phyloP scores from a whole-genome alignment of 2,797 vertebrate genomes.

The Fistularia commersonii region DNA sequence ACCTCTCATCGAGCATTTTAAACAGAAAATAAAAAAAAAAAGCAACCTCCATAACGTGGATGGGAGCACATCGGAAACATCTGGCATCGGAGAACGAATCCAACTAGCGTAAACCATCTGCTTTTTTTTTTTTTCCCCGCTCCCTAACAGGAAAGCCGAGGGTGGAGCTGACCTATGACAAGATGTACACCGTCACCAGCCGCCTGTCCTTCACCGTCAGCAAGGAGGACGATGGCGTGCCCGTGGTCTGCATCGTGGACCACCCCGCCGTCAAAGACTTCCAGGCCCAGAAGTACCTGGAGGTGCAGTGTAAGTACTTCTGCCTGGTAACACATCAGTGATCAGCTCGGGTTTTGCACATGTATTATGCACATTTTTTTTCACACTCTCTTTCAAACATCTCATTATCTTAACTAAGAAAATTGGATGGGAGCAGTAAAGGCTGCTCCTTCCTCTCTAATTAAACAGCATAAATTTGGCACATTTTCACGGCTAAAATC shows the following conservation, averaged over 20 bases:
- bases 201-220: conserved; percentile 85
- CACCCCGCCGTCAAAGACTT: conserved; percentile 94
- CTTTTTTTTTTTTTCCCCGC: conserved; percentile 11
- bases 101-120: no score
- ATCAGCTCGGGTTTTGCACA: no score
- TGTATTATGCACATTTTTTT: no score
- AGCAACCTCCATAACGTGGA: no score
- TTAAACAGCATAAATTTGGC: conserved; percentile 46
- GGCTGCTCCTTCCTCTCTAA: conserved; percentile 33
- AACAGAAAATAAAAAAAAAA: no score
- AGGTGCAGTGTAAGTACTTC: conserved; percentile 93
- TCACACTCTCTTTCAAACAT: conserved; percentile 18
- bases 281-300: conserved; percentile 90
- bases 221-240: conserved; percentile 89
- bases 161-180: conserved; percentile 88
- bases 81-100: no score
- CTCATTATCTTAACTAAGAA: conserved; percentile 29
- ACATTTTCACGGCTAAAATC: conserved; percentile 23
- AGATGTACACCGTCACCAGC: conserved; percentile 94
- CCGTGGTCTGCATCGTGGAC: conserved; percentile 90
- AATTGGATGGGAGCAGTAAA: conserved; percentile 17
- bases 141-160: conserved; percentile 86
- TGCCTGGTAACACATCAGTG: no score
- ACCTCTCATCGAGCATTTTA: no score
- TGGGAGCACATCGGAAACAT: no score